Conservation (phyloP, 2,113 vertebrate species). For the Hucho hucho region DNA sequence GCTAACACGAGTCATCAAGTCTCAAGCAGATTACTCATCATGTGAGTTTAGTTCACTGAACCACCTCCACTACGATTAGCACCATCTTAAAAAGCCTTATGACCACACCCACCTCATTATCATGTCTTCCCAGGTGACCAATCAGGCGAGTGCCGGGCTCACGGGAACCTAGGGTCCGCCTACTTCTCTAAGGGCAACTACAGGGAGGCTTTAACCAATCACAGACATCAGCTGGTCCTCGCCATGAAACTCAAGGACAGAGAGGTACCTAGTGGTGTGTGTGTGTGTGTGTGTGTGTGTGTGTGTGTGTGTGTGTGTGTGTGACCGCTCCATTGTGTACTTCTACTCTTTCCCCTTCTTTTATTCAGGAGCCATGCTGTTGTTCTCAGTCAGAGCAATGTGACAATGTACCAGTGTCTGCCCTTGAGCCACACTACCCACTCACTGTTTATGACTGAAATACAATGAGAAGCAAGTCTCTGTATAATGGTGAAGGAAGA, state of each 20-base stretch:
- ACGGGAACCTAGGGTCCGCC: slow-evolving; percentile 94
- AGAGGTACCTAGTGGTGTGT: slow-evolving; percentile 72
- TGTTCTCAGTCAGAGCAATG: not conserved
- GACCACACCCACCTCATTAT: not conserved
- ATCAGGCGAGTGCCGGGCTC: slow-evolving; percentile 92
- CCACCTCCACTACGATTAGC: too few relatives aligned
- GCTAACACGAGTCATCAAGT: too few relatives aligned
- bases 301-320: not conserved
- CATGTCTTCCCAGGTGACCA: slow-evolving; percentile 86
- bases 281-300: slow-evolving; percentile 4
- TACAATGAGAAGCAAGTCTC: not conserved
- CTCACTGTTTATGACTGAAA: not conserved
- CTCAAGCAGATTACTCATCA: too few relatives aligned
- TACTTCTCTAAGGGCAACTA: slow-evolving; percentile 97
- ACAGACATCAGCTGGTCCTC: slow-evolving; percentile 92
- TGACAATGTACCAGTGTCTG: not conserved
- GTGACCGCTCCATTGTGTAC: not conserved
- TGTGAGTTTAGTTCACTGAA: too few relatives aligned
- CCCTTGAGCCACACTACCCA: not conserved
- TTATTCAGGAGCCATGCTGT: not conserved
- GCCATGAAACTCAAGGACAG: slow-evolving; percentile 98
- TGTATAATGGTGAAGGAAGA: too few relatives aligned
- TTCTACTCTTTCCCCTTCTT: not conserved
- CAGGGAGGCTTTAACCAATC: slow-evolving; percentile 86
- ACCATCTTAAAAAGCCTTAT: not conserved